Conservation (phyloP, 1,140 invertebrate genomes). For the Lucilia sericata region DNA sequence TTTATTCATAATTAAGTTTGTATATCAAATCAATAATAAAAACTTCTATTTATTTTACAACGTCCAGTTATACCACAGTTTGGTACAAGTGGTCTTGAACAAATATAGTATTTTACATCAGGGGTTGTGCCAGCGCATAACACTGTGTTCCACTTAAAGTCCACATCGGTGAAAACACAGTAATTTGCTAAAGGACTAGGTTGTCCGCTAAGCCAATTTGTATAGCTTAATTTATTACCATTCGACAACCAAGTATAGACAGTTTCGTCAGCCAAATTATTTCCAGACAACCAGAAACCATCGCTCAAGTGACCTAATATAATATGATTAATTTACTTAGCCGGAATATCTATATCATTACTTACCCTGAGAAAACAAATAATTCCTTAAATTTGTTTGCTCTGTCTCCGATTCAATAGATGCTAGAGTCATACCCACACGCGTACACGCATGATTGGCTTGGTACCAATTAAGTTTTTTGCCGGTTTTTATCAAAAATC, state of each 20-base stretch:
- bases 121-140: neutral
- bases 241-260: neutral
- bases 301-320: neutral
- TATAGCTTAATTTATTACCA: neutral
- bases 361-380: neutral
- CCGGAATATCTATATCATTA: too few species aligned
- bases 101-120: neutral
- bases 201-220: neutral
- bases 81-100: neutral
- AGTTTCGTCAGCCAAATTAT: neutral
- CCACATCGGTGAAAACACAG: neutral
- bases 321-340: too few species aligned
- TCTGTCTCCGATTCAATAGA: slow-evolving; percentile 20
- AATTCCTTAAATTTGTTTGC: neutral
- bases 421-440: neutral
- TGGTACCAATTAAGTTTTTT: neutral
- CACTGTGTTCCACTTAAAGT: neutral
- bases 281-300: neutral
- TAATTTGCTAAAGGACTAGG: neutral
- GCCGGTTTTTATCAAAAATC: neutral
- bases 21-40: too few species aligned
- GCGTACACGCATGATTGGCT: neutral
- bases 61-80: neutral
- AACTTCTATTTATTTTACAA: neutral
- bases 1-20: too few species aligned